Evolutionary conservation across 2,888 invertebrate genomes (phyloP).

Genomic region (Conops quadrifasciatus): DNA sequence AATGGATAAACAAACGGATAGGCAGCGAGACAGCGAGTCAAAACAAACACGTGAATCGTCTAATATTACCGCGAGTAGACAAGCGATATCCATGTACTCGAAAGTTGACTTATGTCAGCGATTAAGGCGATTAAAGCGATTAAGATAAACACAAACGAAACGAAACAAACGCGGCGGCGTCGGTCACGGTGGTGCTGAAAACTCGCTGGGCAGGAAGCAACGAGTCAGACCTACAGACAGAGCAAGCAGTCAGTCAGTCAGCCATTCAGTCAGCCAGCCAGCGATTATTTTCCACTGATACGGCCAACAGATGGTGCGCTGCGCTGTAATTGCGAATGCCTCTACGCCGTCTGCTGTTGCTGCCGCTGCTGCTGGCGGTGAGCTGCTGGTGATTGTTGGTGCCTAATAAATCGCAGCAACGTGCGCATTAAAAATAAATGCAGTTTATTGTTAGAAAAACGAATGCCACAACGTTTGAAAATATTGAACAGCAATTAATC

Average conservation of each 20-base stretch:
- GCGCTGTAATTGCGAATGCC: neutral
- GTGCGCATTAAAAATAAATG: constrained; percentile 12
- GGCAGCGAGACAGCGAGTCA: neutral
- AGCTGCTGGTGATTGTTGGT: neutral
- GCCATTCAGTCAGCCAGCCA: neutral
- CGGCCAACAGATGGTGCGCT: constrained; percentile 19
- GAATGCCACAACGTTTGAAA: neutral
- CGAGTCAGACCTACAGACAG: neutral
- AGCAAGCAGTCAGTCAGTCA: neutral
- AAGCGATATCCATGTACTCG: neutral
- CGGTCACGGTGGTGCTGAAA: neutral
- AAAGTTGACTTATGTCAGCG: constrained; percentile 21
- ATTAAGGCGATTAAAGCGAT: constrained; percentile 26
- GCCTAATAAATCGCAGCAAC: constrained; percentile 16
- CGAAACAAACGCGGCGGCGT: neutral
- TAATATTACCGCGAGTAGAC: neutral
- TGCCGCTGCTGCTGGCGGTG: neutral
- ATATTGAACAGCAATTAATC: constrained; percentile 24
- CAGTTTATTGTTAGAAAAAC: constrained; percentile 9
- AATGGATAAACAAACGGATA: neutral
- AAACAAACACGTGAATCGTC: neutral
- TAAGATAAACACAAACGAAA: constrained; percentile 18
- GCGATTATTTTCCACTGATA: constrained; percentile 17
- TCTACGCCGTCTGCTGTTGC: neutral
- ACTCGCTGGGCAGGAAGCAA: constrained; percentile 24